These are phyloP conservation scores for Heterocephalus glaber DNA, from an alignment of 2,113 vertebrate genomes.

Conservation along the genomic window DNA sequence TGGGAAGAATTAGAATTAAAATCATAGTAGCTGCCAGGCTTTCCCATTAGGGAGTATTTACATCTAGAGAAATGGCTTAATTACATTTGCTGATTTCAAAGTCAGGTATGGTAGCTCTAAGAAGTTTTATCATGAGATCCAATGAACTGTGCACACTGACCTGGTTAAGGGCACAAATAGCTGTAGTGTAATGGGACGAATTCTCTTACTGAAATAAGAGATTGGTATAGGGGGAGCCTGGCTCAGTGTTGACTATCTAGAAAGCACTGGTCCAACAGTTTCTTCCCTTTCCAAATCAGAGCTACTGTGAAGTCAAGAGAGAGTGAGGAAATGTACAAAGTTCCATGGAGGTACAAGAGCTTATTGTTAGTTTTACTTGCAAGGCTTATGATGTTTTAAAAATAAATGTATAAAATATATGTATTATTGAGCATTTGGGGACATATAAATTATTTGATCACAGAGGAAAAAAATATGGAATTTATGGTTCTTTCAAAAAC, in stretches of 20 bases:
- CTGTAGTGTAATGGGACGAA: not conserved
- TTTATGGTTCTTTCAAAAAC: not conserved
- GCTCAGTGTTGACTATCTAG: not conserved
- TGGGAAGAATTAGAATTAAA: constrained; percentile 56
- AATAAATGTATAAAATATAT: constrained; percentile 6
- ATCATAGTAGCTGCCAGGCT: constrained; percentile 32
- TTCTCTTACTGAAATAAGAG: not conserved
- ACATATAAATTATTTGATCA: not conserved
- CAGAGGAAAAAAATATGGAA: not conserved
- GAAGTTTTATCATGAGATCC: not conserved
- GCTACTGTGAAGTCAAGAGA: not conserved
- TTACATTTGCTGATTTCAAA: constrained; percentile 74
- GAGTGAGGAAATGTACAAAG: not conserved
- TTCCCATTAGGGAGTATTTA: constrained; percentile 51
- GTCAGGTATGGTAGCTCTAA: not conserved
- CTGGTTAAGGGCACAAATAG: not conserved
- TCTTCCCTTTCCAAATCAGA: not conserved
- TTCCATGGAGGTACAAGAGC: accelerated
- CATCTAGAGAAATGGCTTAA: constrained; percentile 58
- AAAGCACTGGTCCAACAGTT: not conserved
- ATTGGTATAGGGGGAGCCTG: not conserved
- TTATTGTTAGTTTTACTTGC: not conserved
- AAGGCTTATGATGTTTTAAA: not conserved
- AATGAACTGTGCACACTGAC: not conserved
- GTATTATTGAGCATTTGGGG: not conserved